Evolutionary conservation across 2,888 invertebrate genomes (phyloP).

Genomic region (Mongoloraphidia duomilia): DNA sequence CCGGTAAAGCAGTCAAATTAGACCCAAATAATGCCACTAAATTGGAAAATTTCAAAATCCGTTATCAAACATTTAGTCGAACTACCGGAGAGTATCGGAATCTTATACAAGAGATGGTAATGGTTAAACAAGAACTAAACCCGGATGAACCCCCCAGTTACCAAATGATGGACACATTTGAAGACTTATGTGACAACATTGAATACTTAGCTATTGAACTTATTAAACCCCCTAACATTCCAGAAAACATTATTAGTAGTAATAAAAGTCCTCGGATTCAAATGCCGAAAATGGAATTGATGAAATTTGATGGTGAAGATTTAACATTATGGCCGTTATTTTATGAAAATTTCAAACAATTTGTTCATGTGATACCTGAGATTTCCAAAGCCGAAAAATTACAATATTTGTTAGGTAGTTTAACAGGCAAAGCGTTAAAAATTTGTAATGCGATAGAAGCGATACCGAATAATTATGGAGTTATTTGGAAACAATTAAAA

Average conservation of each 20-base stretch:
- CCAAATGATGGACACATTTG: neutral
- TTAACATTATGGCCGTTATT: conserved; percentile 6
- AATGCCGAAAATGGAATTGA: conserved; percentile 4
- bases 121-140: neutral
- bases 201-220: neutral
- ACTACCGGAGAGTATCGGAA: neutral
- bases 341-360: conserved; percentile 8
- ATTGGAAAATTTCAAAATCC: neutral
- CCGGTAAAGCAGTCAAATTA: neutral
- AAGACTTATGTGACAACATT: neutral
- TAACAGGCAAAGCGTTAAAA: neutral
- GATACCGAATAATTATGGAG: neutral
- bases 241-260: neutral
- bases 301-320: conserved; percentile 6
- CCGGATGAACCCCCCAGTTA: too few species aligned
- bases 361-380: conserved; percentile 2
- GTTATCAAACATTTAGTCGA: neutral
- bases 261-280: too few species aligned
- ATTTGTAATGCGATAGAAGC: neutral
- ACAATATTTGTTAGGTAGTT: neutral
- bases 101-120: neutral
- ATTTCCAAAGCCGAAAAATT: conserved; percentile 8
- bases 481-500: neutral
- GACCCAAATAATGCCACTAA: neutral
- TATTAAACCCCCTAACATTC: neutral